A percentile compares a stretch with the other conserved stretches of the same genome.
These are phyloP conservation scores for Drosophila kambysellisi DNA, from an alignment of 2,888 invertebrate species.

Conservation along the genomic window DNA sequence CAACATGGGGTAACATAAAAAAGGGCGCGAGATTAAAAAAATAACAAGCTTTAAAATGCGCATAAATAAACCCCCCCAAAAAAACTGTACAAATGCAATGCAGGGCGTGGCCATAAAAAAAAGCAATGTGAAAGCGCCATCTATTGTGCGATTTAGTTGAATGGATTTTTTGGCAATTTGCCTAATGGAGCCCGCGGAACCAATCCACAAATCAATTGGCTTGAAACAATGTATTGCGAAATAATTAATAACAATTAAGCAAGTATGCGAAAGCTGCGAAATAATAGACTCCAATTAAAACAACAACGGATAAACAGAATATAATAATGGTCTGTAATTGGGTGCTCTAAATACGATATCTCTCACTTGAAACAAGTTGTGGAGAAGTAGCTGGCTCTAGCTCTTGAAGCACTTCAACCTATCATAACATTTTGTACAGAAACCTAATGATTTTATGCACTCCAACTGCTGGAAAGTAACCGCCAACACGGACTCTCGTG, in stretches of 20 bases:
- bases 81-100: constrained; percentile 18
- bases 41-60: constrained; percentile 73
- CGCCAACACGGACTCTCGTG: constrained; percentile 20
- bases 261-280: neutral
- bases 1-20: constrained; percentile 39
- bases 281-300: constrained; percentile 1
- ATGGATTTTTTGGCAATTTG: constrained; percentile 43
- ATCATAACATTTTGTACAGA: constrained; percentile 37
- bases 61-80: constrained; percentile 62
- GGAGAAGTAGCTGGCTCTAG: constrained; percentile 26
- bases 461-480: constrained; percentile 44
- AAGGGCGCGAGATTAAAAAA: constrained; percentile 73
- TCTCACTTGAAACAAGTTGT: neutral
- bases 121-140: constrained; percentile 17
- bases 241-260: constrained; percentile 1
- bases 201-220: constrained; percentile 47
- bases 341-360: neutral
- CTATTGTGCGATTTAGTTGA: constrained; percentile 27
- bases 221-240: constrained; percentile 12
- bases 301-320: neutral
- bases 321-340: constrained; percentile 5
- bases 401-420: constrained; percentile 31
- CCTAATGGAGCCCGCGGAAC: constrained; percentile 45
- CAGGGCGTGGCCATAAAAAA: constrained; percentile 38
- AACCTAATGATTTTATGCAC: constrained; percentile 38